Base-by-base conservation (phyloP, 2,888 invertebrate genomes). In the Nomada hirtipes region DNA sequence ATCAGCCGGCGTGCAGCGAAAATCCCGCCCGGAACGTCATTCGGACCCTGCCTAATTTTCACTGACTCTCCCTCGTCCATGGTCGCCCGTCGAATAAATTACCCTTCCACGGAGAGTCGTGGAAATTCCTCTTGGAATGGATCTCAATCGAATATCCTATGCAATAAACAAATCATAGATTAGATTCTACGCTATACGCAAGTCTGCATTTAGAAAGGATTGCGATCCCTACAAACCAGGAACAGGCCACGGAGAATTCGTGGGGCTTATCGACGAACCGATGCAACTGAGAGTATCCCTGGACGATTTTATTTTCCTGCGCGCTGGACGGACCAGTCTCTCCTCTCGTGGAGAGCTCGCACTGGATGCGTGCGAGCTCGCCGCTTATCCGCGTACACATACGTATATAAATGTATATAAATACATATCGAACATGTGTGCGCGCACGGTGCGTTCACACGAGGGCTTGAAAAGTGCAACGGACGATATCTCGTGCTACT, bases 381-480 rank as follows among this genome's bases (percentile, higher is more conserved):
- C 53, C 44, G 81, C 42, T 57, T 69, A 11, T 59, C 60, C 47
- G 20, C 20, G 26, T 26, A 47, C 63, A 59, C 47, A 50, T 13
- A 44, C 47, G n/a, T 10, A 36, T 36, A 36, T 36, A 7, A 7
- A 36, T 36, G 36, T 7, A 36, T 36, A 36, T 36, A 36, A 36
- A 36, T 36, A 36, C 36, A 36, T 36, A 7, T 36, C 36, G 36
- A 36, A 50, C 2, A 20, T 44, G 50, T 55, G 11, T n/a, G 18
- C 47, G 61, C 11, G 20, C 59, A 15, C 55, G 65, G 73, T 78
- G 76, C 70, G 76, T 83, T 83, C 83, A 71, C 81, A 79, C 83
- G 72, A 84, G 75, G 83, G 82, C 83, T 83, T 86, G 76, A 85
- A 89, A 84, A 86, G 86, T 90, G 89, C 90, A 89, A 90, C 85